phyloP scores from a whole-genome alignment of 2,113 vertebrate genomes.

The Chaetodon auriga region DNA sequence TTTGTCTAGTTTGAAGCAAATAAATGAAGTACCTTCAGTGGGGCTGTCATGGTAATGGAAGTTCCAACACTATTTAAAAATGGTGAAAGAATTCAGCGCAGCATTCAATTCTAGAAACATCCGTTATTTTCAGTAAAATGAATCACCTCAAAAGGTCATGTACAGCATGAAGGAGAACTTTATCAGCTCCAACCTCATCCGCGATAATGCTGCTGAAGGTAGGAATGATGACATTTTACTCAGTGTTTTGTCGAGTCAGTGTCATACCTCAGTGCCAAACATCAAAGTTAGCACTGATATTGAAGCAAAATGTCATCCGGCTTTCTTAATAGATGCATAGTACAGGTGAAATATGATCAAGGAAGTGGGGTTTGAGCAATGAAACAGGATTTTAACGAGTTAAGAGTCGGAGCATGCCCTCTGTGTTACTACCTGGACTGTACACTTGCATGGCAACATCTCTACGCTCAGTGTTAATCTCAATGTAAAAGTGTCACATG shows the following conservation, averaged over 20 bases:
- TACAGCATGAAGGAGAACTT: neutral
- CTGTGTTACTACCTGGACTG: too few relatives aligned
- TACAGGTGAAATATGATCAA: neutral
- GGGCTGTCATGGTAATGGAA: constrained; percentile 23
- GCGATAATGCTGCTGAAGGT: neutral
- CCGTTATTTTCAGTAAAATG: neutral
- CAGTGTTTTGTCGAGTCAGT: too few relatives aligned
- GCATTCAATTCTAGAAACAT: neutral
- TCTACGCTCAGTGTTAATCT: too few relatives aligned
- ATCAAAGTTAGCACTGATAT: neutral
- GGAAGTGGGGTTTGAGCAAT: neutral
- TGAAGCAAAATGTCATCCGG: neutral
- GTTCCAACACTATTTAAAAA: neutral
- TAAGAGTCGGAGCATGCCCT: too few relatives aligned
- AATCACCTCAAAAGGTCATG: neutral
- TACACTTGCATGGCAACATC: too few relatives aligned
- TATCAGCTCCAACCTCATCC: neutral
- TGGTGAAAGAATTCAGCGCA: neutral
- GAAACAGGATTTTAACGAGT: neutral
- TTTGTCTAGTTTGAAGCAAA: constrained; percentile 30
- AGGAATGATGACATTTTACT: neutral
- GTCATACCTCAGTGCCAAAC: neutral
- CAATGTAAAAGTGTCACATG: too few relatives aligned
- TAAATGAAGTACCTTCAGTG: neutral
- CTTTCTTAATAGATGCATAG: too few relatives aligned